These are phyloP conservation scores for Hemaris fuciformis DNA, from an alignment of 2,888 invertebrate species.

Conservation along the genomic window DNA sequence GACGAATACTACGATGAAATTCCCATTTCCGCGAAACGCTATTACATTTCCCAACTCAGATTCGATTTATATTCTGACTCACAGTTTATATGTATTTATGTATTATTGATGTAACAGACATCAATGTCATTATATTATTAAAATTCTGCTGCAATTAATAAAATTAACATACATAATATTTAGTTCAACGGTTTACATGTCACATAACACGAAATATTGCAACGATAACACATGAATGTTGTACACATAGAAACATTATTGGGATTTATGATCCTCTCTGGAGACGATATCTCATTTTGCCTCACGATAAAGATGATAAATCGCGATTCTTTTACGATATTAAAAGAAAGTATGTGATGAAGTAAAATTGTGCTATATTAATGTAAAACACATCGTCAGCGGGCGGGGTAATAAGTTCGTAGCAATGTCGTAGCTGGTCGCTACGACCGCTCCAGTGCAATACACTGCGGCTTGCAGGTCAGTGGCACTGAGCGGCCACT, in stretches of 20 bases:
- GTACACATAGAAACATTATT: background rate
- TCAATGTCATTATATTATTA: background rate
- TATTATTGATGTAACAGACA: too few species aligned
- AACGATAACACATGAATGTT: background rate
- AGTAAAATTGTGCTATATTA: background rate
- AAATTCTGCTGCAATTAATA: background rate
- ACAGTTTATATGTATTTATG: background rate
- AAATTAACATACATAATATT: background rate
- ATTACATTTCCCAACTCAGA: conserved; percentile 5
- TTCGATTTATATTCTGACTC: background rate
- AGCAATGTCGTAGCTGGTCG: conserved; percentile 53
- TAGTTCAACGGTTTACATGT: background rate
- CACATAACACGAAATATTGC: background rate
- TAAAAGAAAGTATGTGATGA: background rate
- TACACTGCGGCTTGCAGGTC: conserved; percentile 57
- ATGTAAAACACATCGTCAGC: background rate
- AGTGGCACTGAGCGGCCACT: conserved; percentile 76
- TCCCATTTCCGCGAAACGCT: conserved; percentile 27
- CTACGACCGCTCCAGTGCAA: conserved; percentile 54
- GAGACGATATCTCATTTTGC: conserved; percentile 1
- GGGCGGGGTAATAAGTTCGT: conserved; percentile 35
- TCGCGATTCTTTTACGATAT: background rate
- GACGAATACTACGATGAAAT: conserved; percentile 34
- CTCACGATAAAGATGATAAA: background rate
- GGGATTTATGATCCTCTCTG: background rate